Conservation (phyloP, 2,797 vertebrate species). For the Platalea minor region DNA sequence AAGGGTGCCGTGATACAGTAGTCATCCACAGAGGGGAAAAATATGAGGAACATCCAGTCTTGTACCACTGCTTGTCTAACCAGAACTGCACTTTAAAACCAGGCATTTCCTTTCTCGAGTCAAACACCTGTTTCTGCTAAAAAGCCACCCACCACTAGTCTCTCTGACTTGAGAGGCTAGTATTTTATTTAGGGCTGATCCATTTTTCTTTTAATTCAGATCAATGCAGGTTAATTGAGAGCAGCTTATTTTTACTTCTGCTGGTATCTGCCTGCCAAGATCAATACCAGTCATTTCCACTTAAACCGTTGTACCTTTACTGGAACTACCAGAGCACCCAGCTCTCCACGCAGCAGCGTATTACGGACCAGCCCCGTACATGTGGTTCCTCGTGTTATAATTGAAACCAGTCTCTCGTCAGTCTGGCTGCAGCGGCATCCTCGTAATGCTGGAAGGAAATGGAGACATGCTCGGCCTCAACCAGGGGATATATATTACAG, state of each 20-base stretch:
- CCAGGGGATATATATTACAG: neutral
- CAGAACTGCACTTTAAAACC: neutral
- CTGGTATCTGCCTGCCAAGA: slow-evolving; percentile 59
- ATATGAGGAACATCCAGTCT: neutral
- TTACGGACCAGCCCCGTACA: neutral
- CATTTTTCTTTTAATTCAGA: slow-evolving; percentile 71
- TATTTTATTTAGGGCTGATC: slow-evolving; percentile 39
- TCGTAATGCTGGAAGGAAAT: slow-evolving; percentile 17
- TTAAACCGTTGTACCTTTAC: slow-evolving; percentile 69
- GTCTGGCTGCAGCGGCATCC: slow-evolving; percentile 47
- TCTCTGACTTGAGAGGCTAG: neutral
- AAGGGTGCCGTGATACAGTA: accelerated
- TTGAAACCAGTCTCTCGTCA: neutral
- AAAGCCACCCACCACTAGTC: neutral
- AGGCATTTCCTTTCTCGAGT: neutral
- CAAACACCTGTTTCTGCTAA: neutral
- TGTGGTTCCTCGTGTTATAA: slow-evolving; percentile 25
- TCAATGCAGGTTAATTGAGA: slow-evolving; percentile 72
- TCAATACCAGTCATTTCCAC: slow-evolving; percentile 72
- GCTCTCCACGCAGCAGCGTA: neutral
- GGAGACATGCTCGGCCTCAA: neutral
- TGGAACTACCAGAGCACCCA: slow-evolving; percentile 49
- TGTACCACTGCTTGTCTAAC: neutral
- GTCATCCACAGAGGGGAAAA: neutral
- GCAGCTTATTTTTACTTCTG: slow-evolving; percentile 71